Evolutionary conservation across 2,888 invertebrate species (phyloP).

Genomic region (Volucella bombylans): DNA sequence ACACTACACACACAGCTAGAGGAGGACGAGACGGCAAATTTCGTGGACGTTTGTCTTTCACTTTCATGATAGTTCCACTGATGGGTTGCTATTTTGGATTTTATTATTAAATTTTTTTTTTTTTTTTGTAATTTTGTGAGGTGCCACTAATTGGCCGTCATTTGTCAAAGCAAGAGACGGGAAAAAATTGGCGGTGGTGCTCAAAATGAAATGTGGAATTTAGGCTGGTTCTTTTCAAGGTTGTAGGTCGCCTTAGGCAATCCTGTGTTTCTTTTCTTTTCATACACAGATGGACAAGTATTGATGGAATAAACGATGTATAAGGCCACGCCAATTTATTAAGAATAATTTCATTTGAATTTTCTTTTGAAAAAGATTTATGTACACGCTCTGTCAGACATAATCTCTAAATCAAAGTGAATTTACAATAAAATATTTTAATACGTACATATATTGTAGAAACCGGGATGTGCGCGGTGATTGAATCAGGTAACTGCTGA

Average conservation of each 20-base stretch:
- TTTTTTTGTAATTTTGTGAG: neutral
- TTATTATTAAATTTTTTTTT: slow-evolving; percentile 24
- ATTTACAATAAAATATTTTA: no score
- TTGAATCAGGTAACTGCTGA: no score
- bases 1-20: neutral
- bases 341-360: no score
- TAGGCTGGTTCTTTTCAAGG: slow-evolving; percentile 26
- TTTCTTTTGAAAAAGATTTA: no score
- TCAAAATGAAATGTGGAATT: slow-evolving; percentile 27
- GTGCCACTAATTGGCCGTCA: slow-evolving; percentile 43
- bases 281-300: neutral
- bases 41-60: slow-evolving; percentile 31
- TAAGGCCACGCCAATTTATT: no score
- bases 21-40: slow-evolving; percentile 34
- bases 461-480: no score
- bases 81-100: slow-evolving; percentile 38
- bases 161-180: slow-evolving; percentile 46
- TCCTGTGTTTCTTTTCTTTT: neutral
- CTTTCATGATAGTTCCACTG: slow-evolving; percentile 58
- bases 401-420: no score
- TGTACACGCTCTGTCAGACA: no score
- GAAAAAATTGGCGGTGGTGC: slow-evolving; percentile 1
- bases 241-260: slow-evolving; percentile 15
- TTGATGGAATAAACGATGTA: neutral
- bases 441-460: no score